These are phyloP conservation scores for Ochropleura leucogaster DNA, from an alignment of 2,888 invertebrate genomes.

Conservation along the genomic window DNA sequence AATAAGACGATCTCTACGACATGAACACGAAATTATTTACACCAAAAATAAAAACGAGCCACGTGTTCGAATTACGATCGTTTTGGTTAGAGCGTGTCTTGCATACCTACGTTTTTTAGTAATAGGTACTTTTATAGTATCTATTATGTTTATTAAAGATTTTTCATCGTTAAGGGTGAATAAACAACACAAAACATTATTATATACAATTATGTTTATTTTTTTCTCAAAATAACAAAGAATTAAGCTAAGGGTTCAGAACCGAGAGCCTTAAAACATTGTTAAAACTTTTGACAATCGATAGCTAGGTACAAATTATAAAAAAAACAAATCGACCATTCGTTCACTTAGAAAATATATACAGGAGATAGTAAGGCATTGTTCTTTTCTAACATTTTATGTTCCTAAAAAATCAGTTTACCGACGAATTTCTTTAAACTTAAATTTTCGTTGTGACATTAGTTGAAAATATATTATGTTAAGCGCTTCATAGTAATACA, in stretches of 20 bases:
- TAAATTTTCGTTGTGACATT: background rate
- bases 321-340: constrained; percentile 62
- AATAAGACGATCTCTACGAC: background rate
- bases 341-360: constrained; percentile 35
- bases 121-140: background rate
- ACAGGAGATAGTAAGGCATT: constrained; percentile 36
- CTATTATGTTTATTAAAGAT: background rate
- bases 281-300: constrained; percentile 70
- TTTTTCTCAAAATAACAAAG: constrained; percentile 88
- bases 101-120: background rate
- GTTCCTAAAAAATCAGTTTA: background rate
- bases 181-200: constrained; percentile 62
- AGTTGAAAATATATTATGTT: no score
- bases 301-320: constrained; percentile 73
- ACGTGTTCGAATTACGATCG: background rate
- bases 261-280: constrained; percentile 83
- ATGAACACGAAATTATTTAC: background rate
- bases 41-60: background rate
- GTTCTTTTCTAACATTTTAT: background rate
- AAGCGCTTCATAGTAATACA: no score
- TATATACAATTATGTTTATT: constrained; percentile 88
- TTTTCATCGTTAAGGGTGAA: background rate
- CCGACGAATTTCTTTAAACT: background rate
- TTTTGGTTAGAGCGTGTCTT: background rate
- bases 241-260: constrained; percentile 87